Evolutionary conservation across 1,140 invertebrate species (phyloP), one percentile per base, ranked within the genome.

Genomic region (Solenopsis invicta): DNA sequence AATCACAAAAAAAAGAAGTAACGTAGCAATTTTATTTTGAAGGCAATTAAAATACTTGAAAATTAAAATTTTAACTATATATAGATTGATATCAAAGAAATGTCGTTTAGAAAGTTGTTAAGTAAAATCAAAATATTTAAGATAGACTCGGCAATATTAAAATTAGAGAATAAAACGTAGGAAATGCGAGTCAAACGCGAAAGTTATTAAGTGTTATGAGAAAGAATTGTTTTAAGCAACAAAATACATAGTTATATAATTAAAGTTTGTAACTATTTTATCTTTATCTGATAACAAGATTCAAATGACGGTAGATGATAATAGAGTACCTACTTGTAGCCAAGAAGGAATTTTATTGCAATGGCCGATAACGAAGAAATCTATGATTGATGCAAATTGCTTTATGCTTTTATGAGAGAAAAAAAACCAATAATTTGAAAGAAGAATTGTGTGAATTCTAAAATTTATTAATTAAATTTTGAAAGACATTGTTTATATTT

Each of bases 301-400:
- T 74, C 2, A 4, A 0, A 71, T 61, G 59, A 61, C 80, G 18
- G 3, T 74, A 37, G 54, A 82, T 9, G 67, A 82, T 82, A 82
- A 72, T 16, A 48, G 41, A 52, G 34, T 61, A 72, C 37, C 18
- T 61, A 74, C 52, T 74, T 54, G 21, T 29, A 82, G 13, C 8
- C 37, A 82, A 72, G 34, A 69, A 81, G 61, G 6, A 82, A 82
- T 21, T 61, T 82, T 74, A 48, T 82, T 24, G 1, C 69, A 16
- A 59, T 34, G 74, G 48, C 45, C 67, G 80, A 82, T 82, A 82
- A 82, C 41, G 41, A 74, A 74, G 80, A 74, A 34, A 82, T 1
- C 67, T 82, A 34, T 37, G 5, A 2, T 80, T 45, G 29, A 66
- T 62, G 21, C n/a, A 12, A 18, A 4, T 64, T 13, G 24, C 4